A percentile compares a stretch with the other conserved stretches of the same genome.
phyloP scores from a whole-genome alignment of 2,113 vertebrate genomes.

The Numida meleagris region DNA sequence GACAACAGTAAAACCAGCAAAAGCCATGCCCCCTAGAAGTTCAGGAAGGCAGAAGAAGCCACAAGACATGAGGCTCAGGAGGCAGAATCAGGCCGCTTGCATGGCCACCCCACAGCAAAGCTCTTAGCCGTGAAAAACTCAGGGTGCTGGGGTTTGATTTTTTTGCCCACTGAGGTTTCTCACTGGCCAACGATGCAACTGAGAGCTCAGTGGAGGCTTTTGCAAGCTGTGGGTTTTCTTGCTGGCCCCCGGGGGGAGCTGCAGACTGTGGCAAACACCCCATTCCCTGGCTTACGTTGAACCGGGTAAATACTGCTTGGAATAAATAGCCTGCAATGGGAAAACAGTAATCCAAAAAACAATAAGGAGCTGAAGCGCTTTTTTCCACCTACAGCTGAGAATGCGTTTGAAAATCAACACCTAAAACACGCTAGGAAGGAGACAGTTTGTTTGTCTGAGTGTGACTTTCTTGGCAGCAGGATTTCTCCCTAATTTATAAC shows the following conservation, averaged over 20 bases:
- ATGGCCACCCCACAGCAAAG: not conserved
- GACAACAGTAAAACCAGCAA: not conserved
- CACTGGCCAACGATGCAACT: not conserved
- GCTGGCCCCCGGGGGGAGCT: constrained; percentile 67
- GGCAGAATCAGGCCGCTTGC: not conserved
- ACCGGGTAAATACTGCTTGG: not conserved
- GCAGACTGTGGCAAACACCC: not conserved
- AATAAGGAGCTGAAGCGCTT: not conserved
- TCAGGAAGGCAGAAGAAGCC: not conserved
- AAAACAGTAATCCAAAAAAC: not conserved
- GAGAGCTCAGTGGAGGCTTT: not conserved
- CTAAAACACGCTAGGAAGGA: constrained; percentile 62
- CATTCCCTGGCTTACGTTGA: not conserved
- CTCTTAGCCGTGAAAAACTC: not conserved
- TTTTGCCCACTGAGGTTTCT: not conserved
- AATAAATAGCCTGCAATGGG: not conserved
- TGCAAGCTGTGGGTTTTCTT: not conserved
- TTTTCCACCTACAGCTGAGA: constrained; percentile 63
- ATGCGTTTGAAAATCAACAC: constrained; percentile 67
- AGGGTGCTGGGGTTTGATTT: not conserved
- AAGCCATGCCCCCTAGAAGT: not conserved
- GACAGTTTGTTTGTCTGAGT: constrained; percentile 63
- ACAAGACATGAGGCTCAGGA: not conserved
- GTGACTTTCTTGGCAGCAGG: constrained; percentile 58
- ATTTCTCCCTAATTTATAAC: constrained; percentile 63